Conservation (phyloP, 2,888 invertebrate species). For the Artemia sinica region DNA sequence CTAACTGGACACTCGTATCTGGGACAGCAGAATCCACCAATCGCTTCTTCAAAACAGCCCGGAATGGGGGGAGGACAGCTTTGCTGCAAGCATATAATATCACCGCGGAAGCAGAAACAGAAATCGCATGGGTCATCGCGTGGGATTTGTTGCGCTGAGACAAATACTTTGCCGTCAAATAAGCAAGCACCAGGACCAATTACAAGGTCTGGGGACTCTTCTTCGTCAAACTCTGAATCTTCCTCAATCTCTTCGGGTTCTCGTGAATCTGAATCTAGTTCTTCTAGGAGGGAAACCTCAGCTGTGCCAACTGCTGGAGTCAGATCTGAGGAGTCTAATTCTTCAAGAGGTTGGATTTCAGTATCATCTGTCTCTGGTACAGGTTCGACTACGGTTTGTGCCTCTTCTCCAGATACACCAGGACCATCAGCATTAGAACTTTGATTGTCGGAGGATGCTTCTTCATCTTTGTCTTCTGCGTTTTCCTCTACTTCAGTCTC, state of each 20-base stretch:
- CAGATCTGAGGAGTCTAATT: slow-evolving; percentile 21
- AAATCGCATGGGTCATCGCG: slow-evolving; percentile 87
- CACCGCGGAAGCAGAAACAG: slow-evolving; percentile 90
- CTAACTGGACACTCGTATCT: slow-evolving; percentile 81
- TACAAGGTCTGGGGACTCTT: slow-evolving; percentile 31
- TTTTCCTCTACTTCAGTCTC: background rate
- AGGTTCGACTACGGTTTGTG: slow-evolving; percentile 24
- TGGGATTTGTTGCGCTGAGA: slow-evolving; percentile 85
- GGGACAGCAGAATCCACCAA: slow-evolving; percentile 84
- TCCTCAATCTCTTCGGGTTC: slow-evolving; percentile 1
- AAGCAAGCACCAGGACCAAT: slow-evolving; percentile 79
- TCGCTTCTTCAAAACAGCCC: slow-evolving; percentile 77
- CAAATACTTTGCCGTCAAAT: slow-evolving; percentile 78
- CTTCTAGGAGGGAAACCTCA: slow-evolving; percentile 20
- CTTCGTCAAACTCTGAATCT: slow-evolving; percentile 23
- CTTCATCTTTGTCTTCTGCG: slow-evolving; percentile 19
- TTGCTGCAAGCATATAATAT: slow-evolving; percentile 84
- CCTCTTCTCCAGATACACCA: slow-evolving; percentile 22
- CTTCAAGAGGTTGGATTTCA: slow-evolving; percentile 25
- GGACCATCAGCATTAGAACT: slow-evolving; percentile 24
- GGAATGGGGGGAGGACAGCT: slow-evolving; percentile 86
- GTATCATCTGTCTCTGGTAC: slow-evolving; percentile 20
- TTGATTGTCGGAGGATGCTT: slow-evolving; percentile 22
- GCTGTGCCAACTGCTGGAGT: slow-evolving; percentile 24
- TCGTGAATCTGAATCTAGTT: background rate